Base-by-base conservation (phyloP, 2,797 vertebrate species). In the Carduelis carduelis region DNA sequence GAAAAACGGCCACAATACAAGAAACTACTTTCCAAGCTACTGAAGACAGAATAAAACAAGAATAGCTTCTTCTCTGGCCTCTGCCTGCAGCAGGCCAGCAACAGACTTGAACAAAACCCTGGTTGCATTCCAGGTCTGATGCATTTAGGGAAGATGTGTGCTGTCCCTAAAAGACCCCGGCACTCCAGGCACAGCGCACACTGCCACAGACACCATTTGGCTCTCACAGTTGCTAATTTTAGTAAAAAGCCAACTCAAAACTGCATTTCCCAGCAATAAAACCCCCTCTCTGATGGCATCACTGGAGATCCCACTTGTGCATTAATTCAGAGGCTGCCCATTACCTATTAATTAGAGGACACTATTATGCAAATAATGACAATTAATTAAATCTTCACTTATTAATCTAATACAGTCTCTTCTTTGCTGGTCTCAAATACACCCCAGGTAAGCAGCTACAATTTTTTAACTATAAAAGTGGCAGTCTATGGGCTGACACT, bases 321-420 rank as follows among this genome's bases (percentile, higher is more conserved):
- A 79, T 70, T 83, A 88, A 90, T 89, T 86, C 72, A 68, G 39
- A 83, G 35, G 37, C 53, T 90, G 69, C 20, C 72, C 72, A 83
- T 81, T 88, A 88, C 69, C 87, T 90, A 59, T 86, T 95, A 97
- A 94, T 88, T 88, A 94, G 72, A 57, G 76, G 76, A 72, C 50
- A 55, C 39, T 44, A 46, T 63, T 91, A 91, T 37, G 72, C 61
- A 91, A 96, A 95, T 83, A 95, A 94, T 93, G 78, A 91, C 76
- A 94, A 95, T 95, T 92, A 94, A 96, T 96, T 91, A 95, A 95
- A 69, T 60, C 23, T 47, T 79, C 59, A 30, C n/a, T 92, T 83
- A 78, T 41, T 91, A 92, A 94, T 92, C 71, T 63, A 65, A 76
- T 37, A n/a, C 39, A 76, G 52, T 27, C 44, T 92, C 66, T 87